Percentiles rank a stretch among this genome's conserved stretches.
phyloP scores from a whole-genome alignment of 2,888 invertebrate species.

The Prosopocoilus inquinatus region DNA sequence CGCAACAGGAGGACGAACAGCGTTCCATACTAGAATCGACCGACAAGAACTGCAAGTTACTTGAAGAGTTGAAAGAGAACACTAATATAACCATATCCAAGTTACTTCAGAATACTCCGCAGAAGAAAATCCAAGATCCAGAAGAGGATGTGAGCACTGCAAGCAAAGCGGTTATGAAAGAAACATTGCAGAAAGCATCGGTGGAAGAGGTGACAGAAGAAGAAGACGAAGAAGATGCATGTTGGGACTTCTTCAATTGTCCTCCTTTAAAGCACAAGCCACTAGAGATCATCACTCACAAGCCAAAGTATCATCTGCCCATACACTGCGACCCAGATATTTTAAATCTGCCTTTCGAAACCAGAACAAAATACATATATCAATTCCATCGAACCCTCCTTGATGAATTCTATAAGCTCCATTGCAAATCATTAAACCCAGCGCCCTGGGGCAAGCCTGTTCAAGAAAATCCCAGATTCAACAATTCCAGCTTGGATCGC shows the following conservation, averaged over 20 bases:
- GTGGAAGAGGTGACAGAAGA: not conserved
- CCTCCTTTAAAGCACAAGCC: constrained; percentile 17
- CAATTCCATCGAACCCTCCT: constrained; percentile 17
- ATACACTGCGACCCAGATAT: constrained; percentile 21
- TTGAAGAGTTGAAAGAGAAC: constrained; percentile 5
- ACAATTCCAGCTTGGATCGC: constrained; percentile 14
- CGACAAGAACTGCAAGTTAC: not conserved
- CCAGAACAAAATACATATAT: constrained; percentile 17
- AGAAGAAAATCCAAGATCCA: not conserved
- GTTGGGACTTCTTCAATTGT: constrained; percentile 21
- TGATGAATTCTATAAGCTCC: constrained; percentile 16
- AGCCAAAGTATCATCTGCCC: constrained; percentile 19
- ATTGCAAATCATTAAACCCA: constrained; percentile 14
- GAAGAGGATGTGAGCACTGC: not conserved
- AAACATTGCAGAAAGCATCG: not conserved
- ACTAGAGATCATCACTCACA: constrained; percentile 11
- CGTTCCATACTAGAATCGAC: constrained; percentile 1
- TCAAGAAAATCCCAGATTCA: constrained; percentile 14
- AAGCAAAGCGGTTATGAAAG: not conserved
- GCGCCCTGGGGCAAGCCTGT: constrained; percentile 24
- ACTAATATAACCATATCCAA: not conserved
- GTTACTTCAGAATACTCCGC: not conserved
- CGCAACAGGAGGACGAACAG: constrained; percentile 24
- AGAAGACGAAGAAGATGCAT: not conserved
- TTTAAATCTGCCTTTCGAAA: constrained; percentile 11